Percentiles rank a stretch among this genome's conserved stretches.
These are phyloP conservation scores for Ypsolopha scabrella DNA, from an alignment of 2,888 invertebrate genomes.

Conservation along the genomic window DNA sequence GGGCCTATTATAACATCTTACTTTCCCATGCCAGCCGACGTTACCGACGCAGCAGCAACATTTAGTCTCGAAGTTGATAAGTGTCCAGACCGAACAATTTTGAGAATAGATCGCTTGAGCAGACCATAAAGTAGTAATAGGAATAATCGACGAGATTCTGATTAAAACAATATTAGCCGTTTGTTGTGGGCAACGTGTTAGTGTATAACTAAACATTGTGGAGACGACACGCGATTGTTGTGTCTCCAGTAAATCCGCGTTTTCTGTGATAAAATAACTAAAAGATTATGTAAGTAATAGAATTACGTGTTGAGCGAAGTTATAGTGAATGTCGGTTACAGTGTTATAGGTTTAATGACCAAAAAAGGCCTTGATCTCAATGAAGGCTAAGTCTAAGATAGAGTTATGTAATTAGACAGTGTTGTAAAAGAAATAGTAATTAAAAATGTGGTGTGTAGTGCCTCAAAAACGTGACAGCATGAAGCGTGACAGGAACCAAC, in stretches of 20 bases:
- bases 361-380: conserved; percentile 26
- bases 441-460: conserved; percentile 20
- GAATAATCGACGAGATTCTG: conserved; percentile 13
- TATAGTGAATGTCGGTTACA: neutral
- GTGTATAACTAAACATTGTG: conserved; percentile 41
- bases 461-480: conserved; percentile 21
- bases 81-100: neutral
- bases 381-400: conserved; percentile 12
- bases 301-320: neutral
- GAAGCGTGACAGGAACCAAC: conserved; percentile 45
- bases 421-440: conserved; percentile 25
- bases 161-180: conserved; percentile 30
- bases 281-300: neutral
- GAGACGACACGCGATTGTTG: conserved; percentile 39
- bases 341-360: too few species aligned
- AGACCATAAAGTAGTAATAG: too few species aligned
- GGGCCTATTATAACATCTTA: too few species aligned
- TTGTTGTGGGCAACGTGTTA: conserved; percentile 31
- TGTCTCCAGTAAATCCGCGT: conserved; percentile 6
- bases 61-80: too few species aligned
- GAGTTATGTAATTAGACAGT: conserved; percentile 22
- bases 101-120: too few species aligned
- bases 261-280: neutral
- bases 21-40: neutral
- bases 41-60: neutral